Conservation (phyloP, 2,797 vertebrate genomes). For the Peromyscus nudipes region DNA sequence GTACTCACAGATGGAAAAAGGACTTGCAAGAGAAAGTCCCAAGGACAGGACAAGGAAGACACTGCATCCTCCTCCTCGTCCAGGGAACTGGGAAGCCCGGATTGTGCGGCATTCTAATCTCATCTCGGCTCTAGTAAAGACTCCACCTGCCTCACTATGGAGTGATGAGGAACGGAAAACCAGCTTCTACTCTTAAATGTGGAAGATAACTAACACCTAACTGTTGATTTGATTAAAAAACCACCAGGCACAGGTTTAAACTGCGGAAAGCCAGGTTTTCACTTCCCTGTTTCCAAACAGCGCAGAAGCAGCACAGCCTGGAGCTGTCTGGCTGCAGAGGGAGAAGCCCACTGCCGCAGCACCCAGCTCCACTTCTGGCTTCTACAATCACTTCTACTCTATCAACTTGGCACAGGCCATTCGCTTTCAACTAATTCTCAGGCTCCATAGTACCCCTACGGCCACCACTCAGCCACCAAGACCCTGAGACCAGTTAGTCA, state of each 20-base stretch:
- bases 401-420: neutral
- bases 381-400: accelerated
- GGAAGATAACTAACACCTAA: neutral
- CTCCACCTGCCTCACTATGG: neutral
- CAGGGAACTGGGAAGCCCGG: neutral
- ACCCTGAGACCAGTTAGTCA: neutral
- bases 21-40: neutral
- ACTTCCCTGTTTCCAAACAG: neutral
- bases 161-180: neutral
- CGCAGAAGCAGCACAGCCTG: neutral
- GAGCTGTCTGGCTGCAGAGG: neutral
- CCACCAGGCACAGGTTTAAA: neutral
- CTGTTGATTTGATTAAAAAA: neutral
- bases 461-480: accelerated
- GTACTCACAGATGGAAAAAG: neutral
- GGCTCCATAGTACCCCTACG: neutral
- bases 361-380: neutral
- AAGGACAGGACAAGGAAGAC: neutral
- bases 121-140: neutral
- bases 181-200: neutral
- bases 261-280: neutral
- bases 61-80: neutral
- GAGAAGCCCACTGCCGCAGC: accelerated
- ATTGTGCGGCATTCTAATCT: neutral
- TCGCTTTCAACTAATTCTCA: neutral